Conservation (phyloP, 2,888 invertebrate species). For the Petrolisthes manimaculis region DNA sequence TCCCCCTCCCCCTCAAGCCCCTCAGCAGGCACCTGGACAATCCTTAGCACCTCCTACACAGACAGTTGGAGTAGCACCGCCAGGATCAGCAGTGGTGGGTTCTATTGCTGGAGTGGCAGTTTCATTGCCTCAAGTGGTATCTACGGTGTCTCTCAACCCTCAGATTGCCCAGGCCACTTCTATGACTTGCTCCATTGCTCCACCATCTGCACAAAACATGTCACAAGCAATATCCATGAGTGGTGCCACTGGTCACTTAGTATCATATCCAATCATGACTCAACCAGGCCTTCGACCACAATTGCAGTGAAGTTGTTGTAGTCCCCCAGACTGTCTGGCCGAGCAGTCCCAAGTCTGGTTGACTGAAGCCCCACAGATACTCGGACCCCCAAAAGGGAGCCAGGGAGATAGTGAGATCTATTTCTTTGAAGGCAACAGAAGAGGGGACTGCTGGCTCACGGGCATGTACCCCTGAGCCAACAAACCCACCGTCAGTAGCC, state of each 20-base stretch:
- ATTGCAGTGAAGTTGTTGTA: conserved; percentile 45
- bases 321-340: neutral
- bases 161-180: conserved; percentile 61
- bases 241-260: conserved; percentile 60
- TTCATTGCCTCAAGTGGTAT: conserved; percentile 62
- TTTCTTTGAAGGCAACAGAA: too few relatives aligned
- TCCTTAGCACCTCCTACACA: conserved; percentile 62
- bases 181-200: conserved; percentile 63
- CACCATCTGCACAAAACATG: conserved; percentile 49
- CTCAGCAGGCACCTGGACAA: conserved; percentile 61
- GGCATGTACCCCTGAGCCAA: too few relatives aligned
- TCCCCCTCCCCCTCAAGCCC: conserved; percentile 55
- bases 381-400: too few relatives aligned
- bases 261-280: conserved; percentile 65
- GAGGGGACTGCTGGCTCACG: too few relatives aligned
- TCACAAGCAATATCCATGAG: conserved; percentile 64
- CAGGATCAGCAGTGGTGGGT: conserved; percentile 62
- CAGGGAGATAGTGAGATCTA: too few relatives aligned
- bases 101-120: conserved; percentile 62
- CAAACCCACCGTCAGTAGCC: too few relatives aligned
- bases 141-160: conserved; percentile 60
- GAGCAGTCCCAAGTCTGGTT: too few relatives aligned
- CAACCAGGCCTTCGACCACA: conserved; percentile 65
- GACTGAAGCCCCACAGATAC: too few relatives aligned
- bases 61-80: conserved; percentile 59